Conservation (phyloP, 1,140 invertebrate genomes). For the Thaumetopoea pityocampa region DNA sequence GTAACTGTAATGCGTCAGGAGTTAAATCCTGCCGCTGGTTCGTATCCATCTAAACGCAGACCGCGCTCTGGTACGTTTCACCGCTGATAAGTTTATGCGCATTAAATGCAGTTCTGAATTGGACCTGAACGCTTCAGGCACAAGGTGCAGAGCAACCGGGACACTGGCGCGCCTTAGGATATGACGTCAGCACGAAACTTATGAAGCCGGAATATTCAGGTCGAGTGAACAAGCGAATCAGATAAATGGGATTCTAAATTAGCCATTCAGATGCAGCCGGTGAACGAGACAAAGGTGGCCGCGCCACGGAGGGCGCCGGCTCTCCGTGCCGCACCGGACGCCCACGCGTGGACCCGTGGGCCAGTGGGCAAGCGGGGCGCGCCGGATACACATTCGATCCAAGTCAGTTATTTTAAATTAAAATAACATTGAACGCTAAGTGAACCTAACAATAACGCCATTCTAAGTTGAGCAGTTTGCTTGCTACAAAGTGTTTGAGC, state of each 20-base stretch:
- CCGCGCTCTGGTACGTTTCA: slow-evolving; percentile 30
- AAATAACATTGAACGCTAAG: slow-evolving; percentile 5
- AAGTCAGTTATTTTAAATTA: slow-evolving; percentile 49
- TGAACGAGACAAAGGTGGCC: slow-evolving; percentile 56
- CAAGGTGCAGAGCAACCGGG: slow-evolving; percentile 15
- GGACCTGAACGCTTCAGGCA: slow-evolving; percentile 16
- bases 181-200: slow-evolving; percentile 41
- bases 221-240: slow-evolving; percentile 62
- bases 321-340: too few species aligned
- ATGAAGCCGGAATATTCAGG: slow-evolving; percentile 57
- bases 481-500: background rate
- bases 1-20: too few species aligned
- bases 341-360: slow-evolving; percentile 45
- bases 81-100: slow-evolving; percentile 27
- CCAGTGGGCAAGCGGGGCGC: slow-evolving; percentile 47
- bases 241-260: slow-evolving; percentile 64
- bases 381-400: slow-evolving; percentile 48
- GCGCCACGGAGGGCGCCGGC: slow-evolving; percentile 40
- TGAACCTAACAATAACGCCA: slow-evolving; percentile 6
- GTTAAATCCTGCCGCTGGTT: slow-evolving; percentile 30
- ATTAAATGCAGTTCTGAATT: slow-evolving; percentile 7
- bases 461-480: background rate
- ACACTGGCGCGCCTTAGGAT: slow-evolving; percentile 41
- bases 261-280: slow-evolving; percentile 47
- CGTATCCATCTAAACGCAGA: slow-evolving; percentile 23